Conservation (phyloP, 2,113 vertebrate species). For the Campylorhamphus procurvoides region DNA sequence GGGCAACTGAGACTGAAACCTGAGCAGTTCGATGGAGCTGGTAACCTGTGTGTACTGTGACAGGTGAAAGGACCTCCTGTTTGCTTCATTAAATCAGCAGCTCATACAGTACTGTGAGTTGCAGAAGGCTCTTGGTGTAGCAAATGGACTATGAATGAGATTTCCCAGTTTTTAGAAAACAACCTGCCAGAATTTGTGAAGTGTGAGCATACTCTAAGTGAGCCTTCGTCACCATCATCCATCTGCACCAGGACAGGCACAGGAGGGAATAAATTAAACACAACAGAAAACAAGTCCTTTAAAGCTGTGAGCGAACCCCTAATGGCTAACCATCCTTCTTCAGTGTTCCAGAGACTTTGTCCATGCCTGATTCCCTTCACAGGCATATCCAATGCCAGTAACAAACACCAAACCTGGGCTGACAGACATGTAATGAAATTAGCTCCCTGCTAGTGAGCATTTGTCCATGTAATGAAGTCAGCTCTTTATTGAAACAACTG, state of each 20-base stretch:
- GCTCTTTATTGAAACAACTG: not conserved
- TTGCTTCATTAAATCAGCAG: accelerated
- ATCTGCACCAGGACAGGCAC: not conserved
- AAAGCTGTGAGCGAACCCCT: not conserved
- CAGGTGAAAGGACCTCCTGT: not conserved
- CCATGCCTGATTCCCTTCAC: not conserved
- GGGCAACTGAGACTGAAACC: not conserved
- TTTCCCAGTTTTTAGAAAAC: not conserved
- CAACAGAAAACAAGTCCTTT: not conserved
- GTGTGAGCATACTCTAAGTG: not conserved
- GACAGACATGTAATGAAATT: not conserved
- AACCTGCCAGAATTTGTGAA: not conserved
- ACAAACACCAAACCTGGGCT: not conserved
- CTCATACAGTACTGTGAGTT: not conserved
- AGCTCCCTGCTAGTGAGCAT: not conserved
- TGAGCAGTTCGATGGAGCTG: not conserved
- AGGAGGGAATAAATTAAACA: not conserved
- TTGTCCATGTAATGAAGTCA: not conserved
- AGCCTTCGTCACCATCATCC: not conserved
- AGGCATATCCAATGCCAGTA: not conserved
- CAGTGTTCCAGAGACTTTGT: not conserved
- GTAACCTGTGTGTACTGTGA: not conserved
- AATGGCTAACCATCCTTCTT: not conserved
- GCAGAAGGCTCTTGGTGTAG: not conserved
- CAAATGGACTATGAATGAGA: not conserved